phyloP scores from a whole-genome alignment of 1,140 invertebrate species.

The Drosophila varians region DNA sequence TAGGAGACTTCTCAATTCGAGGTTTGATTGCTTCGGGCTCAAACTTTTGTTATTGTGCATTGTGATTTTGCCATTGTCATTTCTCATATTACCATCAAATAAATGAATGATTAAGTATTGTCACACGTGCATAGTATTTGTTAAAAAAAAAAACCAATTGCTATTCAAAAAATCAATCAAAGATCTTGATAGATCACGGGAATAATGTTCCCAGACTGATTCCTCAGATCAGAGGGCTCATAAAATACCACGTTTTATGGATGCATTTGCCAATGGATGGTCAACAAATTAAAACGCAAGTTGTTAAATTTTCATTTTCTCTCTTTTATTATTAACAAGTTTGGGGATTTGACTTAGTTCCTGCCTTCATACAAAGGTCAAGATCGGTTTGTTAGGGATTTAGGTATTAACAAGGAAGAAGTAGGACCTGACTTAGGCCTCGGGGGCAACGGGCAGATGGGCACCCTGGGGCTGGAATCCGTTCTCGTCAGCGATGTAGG shows the following conservation, averaged over 20 bases:
- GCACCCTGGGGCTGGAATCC: conserved; percentile 89
- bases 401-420: conserved; percentile 11
- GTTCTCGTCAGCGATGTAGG: conserved; percentile 90
- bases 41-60: conserved; percentile 26
- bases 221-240: background rate
- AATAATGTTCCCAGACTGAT: conserved; percentile 8
- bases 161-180: conserved; percentile 33
- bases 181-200: conserved; percentile 3
- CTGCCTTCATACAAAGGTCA: conserved; percentile 9
- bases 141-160: conserved; percentile 31
- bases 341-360: conserved; percentile 23
- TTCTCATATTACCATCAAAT: conserved; percentile 27
- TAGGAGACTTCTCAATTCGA: conserved; percentile 19
- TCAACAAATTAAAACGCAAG: conserved; percentile 13
- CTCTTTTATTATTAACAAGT: conserved; percentile 42
- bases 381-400: conserved; percentile 7
- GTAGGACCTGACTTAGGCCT: conserved; percentile 14
- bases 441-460: conserved; percentile 85
- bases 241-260: too few relatives aligned
- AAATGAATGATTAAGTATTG: conserved; percentile 15
- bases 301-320: conserved; percentile 14
- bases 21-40: background rate
- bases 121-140: conserved; percentile 12
- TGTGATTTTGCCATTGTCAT: conserved; percentile 53
- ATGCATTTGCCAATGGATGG: too few relatives aligned